phyloP scores from a whole-genome alignment of 2,888 invertebrate genomes.

The Dysmachus trigonus region DNA sequence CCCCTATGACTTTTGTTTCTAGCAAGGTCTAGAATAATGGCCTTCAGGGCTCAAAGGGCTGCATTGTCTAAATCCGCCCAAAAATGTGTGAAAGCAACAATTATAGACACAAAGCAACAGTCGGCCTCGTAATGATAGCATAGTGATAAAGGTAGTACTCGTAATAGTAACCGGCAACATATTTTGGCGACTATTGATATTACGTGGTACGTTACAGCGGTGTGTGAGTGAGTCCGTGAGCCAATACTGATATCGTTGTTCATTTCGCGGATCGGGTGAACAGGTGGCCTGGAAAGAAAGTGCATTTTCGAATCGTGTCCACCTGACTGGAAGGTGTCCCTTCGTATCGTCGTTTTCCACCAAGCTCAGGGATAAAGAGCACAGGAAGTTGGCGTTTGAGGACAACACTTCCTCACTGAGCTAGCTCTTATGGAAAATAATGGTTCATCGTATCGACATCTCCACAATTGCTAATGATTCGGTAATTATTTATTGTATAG shows the following conservation, averaged over 20 bases:
- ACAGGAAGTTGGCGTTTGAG: not conserved
- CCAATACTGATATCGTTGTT: not conserved
- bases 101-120: not conserved
- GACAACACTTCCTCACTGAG: not conserved
- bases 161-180: not conserved
- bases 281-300: not conserved
- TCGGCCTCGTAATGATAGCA: not conserved
- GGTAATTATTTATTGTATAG: conserved; percentile 49
- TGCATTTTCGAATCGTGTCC: not conserved
- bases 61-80: not conserved
- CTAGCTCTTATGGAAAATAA: conserved; percentile 47
- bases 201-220: not conserved
- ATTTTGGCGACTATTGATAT: not conserved
- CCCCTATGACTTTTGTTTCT: not conserved
- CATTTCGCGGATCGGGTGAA: not conserved
- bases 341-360: not conserved
- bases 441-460: conserved; percentile 62
- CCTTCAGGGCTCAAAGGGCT: not conserved
- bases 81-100: not conserved
- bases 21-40: not conserved
- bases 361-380: not conserved
- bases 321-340: not conserved
- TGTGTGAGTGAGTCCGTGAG: not conserved
- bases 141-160: too few species aligned
- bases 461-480: conserved; percentile 49